Conservation (phyloP, 2,888 invertebrate genomes). For the Euspilapteryx auroguttella region DNA sequence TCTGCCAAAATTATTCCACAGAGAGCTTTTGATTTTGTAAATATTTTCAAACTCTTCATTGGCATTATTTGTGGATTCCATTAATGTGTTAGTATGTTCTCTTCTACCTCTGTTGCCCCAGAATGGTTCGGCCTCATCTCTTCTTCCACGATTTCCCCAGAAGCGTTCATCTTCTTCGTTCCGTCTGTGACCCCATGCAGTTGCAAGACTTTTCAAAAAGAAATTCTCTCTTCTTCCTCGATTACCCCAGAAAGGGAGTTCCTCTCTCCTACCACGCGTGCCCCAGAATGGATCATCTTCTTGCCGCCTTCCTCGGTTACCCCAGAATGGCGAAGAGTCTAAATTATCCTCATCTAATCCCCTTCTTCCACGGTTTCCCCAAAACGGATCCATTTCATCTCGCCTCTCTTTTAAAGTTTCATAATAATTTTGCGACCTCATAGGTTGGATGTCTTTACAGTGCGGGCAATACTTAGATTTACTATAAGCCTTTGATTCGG, state of each 20-base stretch:
- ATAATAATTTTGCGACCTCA: slow-evolving; percentile 1
- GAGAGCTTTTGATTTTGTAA: slow-evolving; percentile 13
- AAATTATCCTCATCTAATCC: slow-evolving; percentile 12
- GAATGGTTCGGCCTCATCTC: slow-evolving; percentile 12
- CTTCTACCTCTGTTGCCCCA: slow-evolving; percentile 22
- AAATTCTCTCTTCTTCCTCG: slow-evolving; percentile 14
- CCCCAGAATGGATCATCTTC: slow-evolving; percentile 16
- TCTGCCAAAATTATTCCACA: slow-evolving; percentile 25
- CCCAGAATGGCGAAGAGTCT: slow-evolving; percentile 12
- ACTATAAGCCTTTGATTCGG: slow-evolving; percentile 1
- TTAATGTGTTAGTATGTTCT: no score
- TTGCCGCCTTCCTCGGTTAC: slow-evolving; percentile 15
- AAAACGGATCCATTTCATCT: slow-evolving; percentile 24
- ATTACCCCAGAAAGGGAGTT: slow-evolving; percentile 15
- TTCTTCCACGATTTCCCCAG: slow-evolving; percentile 46
- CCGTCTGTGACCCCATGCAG: no score
- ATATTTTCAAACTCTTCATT: not conserved
- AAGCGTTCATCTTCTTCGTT: slow-evolving; percentile 22
- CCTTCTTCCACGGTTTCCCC: slow-evolving; percentile 26
- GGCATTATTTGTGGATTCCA: slow-evolving; percentile 10
- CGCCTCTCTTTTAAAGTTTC: slow-evolving; percentile 9
- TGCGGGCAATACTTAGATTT: slow-evolving; percentile 10
- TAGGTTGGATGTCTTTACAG: slow-evolving; percentile 15
- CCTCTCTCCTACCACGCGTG: slow-evolving; percentile 16
- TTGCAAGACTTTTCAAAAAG: no score